phyloP scores from a whole-genome alignment of 2,113 vertebrate species.

The Coturnix japonica region DNA sequence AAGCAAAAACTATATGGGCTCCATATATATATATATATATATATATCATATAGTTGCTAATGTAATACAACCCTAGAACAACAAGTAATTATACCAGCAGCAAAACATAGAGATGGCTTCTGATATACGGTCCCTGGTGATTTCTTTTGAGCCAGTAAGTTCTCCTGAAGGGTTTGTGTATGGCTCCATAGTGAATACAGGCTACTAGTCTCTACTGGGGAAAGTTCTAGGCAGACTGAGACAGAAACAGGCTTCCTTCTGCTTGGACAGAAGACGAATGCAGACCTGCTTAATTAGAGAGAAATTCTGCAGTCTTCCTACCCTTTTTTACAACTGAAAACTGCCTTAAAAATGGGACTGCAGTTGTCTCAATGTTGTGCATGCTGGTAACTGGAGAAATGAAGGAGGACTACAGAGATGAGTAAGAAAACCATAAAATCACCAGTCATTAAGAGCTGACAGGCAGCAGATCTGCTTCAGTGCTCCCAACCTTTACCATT shows the following conservation, averaged over 20 bases:
- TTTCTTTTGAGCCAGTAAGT: neutral
- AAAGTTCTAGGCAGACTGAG: neutral
- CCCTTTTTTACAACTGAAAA: neutral
- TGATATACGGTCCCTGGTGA: neutral
- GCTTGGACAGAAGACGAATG: neutral
- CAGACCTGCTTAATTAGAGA: neutral
- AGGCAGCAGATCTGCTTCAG: slow-evolving; percentile 32
- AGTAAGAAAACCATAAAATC: slow-evolving; percentile 39
- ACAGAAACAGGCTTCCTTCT: neutral
- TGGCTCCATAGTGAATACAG: neutral
- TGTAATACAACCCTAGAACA: neutral
- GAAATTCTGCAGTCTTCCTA: neutral
- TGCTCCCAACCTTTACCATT: neutral
- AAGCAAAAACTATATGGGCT: neutral
- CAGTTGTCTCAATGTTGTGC: neutral
- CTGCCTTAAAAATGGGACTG: neutral
- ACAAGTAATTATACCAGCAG: neutral
- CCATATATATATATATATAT: no score
- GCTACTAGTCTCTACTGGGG: neutral
- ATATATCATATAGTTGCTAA: no score
- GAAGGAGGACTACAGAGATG: neutral
- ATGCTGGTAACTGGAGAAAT: neutral
- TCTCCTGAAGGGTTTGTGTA: neutral
- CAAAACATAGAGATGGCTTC: neutral
- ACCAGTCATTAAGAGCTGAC: slow-evolving; percentile 31